Base-by-base conservation (phyloP, 2,888 invertebrate genomes). In the Agonopterix subpropinquella region DNA sequence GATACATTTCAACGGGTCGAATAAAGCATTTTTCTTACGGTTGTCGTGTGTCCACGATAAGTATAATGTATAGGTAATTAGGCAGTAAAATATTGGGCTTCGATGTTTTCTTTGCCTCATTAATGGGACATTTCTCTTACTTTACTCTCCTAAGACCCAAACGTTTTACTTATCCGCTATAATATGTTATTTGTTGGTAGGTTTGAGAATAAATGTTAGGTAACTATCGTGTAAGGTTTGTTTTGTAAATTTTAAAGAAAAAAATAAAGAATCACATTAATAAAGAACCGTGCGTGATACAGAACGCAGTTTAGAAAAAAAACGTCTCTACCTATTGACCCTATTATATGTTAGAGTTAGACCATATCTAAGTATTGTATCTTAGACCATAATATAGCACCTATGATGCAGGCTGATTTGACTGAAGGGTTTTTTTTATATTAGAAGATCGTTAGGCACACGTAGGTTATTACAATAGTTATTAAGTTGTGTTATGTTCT, bases 1-100 rank as follows among this genome's bases (percentile, higher is more conserved):
- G 66, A 69, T 74, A 73, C 67, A 67, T 75, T 67, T 79, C 75
- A 74, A 72, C 76, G 69, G 73, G 69, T 72, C 73, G 77, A 78
- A 79, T 76, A 77, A 75, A 77, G 67, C 72, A 80, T 82, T 71
- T 72, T 72, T 74, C 72, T 68, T 63, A 53, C 57, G 62, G 63
- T 62, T 67, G 73, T 71, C 73, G 62, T 57, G 55, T 56, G 52
- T 53, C 58, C 50, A 47, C 57, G 79, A 80, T 85, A 86, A 85
- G 82, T 77, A 77, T 85, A 85, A 86, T 82, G 65, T 84, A 86
- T 84, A 59, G 78, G 82, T 84, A 84, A 86, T 84, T 84, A 84
- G 72, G 58, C 53, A 55, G 68, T 84, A 82, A 86, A 79, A 82
- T 84, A 86, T 85, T 77, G 80, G 69, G 70, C 71, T 72, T 79